A percentile compares a stretch with the other conserved stretches of the same genome.
phyloP scores from a whole-genome alignment of 2,888 invertebrate species.

The Acheta domesticus region DNA sequence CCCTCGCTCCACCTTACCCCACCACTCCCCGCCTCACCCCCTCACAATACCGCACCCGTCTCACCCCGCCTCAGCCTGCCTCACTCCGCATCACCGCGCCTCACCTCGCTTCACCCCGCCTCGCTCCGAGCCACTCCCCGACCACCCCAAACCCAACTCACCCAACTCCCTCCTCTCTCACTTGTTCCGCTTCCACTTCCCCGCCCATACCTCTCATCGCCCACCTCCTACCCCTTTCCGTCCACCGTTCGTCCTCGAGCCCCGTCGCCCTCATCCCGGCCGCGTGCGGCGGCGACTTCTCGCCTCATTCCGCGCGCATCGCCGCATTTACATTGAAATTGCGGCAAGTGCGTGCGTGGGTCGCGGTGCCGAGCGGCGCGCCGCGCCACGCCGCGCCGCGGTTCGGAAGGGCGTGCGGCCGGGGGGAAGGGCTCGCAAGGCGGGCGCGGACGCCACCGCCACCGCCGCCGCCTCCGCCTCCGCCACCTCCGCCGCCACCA shows the following conservation, averaged over 20 bases:
- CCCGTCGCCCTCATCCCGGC: not conserved
- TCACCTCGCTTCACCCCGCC: too few species aligned
- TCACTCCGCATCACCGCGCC: too few species aligned
- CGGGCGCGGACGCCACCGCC: not conserved
- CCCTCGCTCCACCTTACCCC: too few species aligned
- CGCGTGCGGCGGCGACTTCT: too few species aligned
- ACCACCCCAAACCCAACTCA: too few species aligned
- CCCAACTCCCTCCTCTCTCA: too few species aligned
- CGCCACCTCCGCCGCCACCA: not conserved
- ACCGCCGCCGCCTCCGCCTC: not conserved
- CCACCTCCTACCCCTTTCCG: not conserved
- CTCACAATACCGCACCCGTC: too few species aligned
- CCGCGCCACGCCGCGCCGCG: not conserved
- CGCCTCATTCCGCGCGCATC: not conserved
- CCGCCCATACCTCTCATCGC: not conserved
- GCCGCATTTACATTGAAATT: conserved; percentile 8
- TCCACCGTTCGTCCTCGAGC: not conserved
- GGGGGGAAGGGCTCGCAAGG: too few species aligned
- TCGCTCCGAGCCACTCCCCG: too few species aligned
- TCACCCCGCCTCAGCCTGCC: too few species aligned
- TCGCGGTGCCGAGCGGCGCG: not conserved
- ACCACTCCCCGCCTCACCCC: too few species aligned
- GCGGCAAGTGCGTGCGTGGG: not conserved
- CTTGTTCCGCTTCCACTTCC: too few species aligned
- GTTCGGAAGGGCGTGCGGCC: not conserved